Evolutionary conservation across 2,113 vertebrate species (phyloP).

Genomic region (Varanus salvator): DNA sequence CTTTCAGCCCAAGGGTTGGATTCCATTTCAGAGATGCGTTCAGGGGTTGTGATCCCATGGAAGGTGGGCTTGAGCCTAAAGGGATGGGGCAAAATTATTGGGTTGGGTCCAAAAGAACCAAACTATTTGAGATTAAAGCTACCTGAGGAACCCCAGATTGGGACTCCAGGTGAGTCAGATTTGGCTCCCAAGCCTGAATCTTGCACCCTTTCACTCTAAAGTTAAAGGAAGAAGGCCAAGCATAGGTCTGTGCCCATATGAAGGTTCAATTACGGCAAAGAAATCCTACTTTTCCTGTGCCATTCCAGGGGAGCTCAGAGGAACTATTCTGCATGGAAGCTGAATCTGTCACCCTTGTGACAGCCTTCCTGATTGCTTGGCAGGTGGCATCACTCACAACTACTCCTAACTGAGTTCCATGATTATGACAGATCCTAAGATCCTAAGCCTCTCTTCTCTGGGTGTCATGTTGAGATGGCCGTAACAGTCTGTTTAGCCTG

Average conservation of each 20-base stretch:
- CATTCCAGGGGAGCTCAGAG: not conserved
- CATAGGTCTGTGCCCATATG: not conserved
- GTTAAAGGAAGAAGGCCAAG: not conserved
- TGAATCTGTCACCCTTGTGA: not conserved
- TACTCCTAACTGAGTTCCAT: not conserved
- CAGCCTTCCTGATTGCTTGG: not conserved
- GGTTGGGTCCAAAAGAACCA: no score
- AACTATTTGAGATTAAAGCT: no score
- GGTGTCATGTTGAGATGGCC: not conserved
- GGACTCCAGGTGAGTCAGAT: no score
- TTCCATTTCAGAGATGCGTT: no score
- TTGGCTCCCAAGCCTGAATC: no score
- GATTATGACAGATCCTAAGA: not conserved
- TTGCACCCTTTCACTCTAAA: no score
- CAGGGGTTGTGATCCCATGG: no score
- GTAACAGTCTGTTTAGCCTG: no score
- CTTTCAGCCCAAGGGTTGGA: no score
- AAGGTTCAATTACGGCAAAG: not conserved
- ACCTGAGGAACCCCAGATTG: no score
- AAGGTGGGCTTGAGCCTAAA: no score
- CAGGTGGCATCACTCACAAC: not conserved
- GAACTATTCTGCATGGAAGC: not conserved
- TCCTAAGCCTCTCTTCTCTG: not conserved
- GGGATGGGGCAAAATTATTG: no score
- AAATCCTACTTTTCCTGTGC: not conserved